Conservation (phyloP, 2,888 invertebrate genomes). For the Theretra japonica region DNA sequence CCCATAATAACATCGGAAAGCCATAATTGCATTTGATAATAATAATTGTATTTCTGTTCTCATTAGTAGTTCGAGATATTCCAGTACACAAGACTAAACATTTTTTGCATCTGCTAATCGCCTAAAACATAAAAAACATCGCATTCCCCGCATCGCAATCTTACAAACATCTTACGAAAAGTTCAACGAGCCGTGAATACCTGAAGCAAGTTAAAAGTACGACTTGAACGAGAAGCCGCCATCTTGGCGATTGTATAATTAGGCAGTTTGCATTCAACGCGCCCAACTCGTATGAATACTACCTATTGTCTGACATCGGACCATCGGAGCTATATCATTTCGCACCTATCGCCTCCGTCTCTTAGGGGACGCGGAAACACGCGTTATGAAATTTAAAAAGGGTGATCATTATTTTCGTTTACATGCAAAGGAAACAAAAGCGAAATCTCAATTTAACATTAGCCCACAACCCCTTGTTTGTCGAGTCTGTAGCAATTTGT, state of each 20-base stretch:
- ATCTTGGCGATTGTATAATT: constrained; percentile 78
- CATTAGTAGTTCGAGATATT: no score
- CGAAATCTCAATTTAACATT: constrained; percentile 57
- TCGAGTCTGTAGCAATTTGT: constrained; percentile 61
- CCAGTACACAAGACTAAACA: background rate
- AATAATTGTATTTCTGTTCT: no score
- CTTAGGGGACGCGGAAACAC: constrained; percentile 57
- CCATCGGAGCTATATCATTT: constrained; percentile 83
- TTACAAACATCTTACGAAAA: constrained; percentile 45
- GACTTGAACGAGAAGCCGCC: constrained; percentile 58
- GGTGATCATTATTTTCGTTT: constrained; percentile 44
- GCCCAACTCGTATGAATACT: constrained; percentile 80
- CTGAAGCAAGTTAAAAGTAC: constrained; percentile 53
- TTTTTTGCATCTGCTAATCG: background rate
- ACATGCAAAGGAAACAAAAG: constrained; percentile 54
- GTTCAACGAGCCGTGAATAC: constrained; percentile 57
- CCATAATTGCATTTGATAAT: no score
- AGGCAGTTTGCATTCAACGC: constrained; percentile 79
- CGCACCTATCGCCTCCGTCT: constrained; percentile 70
- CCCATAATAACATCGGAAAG: no score
- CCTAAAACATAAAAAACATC: constrained; percentile 10
- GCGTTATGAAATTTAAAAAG: constrained; percentile 73
- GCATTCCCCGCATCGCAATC: constrained; percentile 38
- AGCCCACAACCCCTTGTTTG: constrained; percentile 75
- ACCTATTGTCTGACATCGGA: constrained; percentile 84